Evolutionary conservation across 1,140 invertebrate species (phyloP).

Genomic region (Rhopalosiphum padi): DNA sequence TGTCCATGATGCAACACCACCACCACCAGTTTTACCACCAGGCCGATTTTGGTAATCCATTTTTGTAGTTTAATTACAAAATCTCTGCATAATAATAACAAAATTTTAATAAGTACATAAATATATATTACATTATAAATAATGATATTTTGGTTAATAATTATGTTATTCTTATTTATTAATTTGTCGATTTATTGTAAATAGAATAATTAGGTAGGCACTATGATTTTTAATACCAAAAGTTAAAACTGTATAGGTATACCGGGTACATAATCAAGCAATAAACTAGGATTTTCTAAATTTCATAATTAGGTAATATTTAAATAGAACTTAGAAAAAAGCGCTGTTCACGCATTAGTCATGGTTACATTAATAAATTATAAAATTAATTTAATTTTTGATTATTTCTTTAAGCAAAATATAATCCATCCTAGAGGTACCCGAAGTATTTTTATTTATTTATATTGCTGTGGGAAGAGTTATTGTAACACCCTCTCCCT

Average conservation of each 20-base stretch:
- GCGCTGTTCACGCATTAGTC: too few relatives aligned
- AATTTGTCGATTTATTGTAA: neutral
- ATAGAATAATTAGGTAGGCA: neutral
- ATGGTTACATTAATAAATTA: too few relatives aligned
- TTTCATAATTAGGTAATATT: too few relatives aligned
- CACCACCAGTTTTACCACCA: constrained; percentile 98
- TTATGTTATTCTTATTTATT: neutral
- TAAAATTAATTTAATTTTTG: too few relatives aligned
- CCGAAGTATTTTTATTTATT: too few relatives aligned
- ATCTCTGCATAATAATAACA: neutral
- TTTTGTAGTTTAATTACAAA: constrained; percentile 32
- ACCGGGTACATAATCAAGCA: neutral
- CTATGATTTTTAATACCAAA: neutral
- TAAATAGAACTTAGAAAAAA: too few relatives aligned
- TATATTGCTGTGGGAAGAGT: too few relatives aligned
- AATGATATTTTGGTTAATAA: neutral
- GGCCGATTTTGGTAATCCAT: constrained; percentile 98
- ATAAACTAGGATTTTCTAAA: too few relatives aligned
- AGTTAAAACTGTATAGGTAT: too few relatives aligned
- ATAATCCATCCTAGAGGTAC: too few relatives aligned
- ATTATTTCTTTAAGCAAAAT: too few relatives aligned
- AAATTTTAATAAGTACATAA: neutral
- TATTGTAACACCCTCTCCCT: too few relatives aligned
- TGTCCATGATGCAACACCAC: constrained; percentile 98
- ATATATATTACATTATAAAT: neutral